Conservation (phyloP, 92 coral and sea anemone genomes). For the Umimayanthus chanpuru region DNA sequence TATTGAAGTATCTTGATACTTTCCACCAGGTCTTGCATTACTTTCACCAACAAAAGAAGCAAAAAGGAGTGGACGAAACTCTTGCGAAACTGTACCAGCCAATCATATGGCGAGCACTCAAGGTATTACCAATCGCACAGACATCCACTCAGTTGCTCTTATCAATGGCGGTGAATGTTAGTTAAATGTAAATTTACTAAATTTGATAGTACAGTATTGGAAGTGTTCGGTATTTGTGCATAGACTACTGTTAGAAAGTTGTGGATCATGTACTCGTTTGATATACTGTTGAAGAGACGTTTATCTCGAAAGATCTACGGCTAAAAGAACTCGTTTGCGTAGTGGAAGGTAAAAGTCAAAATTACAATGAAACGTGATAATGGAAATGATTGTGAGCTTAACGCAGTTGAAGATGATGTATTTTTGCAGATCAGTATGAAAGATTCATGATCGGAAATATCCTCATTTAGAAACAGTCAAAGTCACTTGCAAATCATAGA, state of each 20-base stretch:
- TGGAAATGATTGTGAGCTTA: neutral
- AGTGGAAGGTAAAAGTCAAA: neutral
- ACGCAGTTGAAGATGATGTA: no score
- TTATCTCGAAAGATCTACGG: neutral
- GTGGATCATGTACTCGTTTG: neutral
- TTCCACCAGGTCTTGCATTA: constrained; percentile 73
- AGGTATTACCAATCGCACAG: constrained; percentile 54
- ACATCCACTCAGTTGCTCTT: neutral
- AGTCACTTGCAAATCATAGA: no score
- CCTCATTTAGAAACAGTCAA: no score
- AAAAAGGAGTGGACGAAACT: constrained; percentile 90
- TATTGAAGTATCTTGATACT: neutral
- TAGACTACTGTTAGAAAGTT: neutral
- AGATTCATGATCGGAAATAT: no score
- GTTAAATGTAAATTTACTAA: neutral
- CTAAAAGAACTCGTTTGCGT: neutral
- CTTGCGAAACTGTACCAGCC: constrained; percentile 90
- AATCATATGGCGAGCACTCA: constrained; percentile 96
- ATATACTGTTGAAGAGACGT: neutral
- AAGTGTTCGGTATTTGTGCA: neutral
- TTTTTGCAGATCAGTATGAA: no score
- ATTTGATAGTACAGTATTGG: neutral
- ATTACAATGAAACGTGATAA: neutral
- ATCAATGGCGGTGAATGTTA: neutral
- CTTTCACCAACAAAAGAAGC: constrained; percentile 94